These are phyloP conservation scores for Epizoanthus illoricatus DNA, from an alignment of 92 coral and sea anemone species.

Conservation along the genomic window DNA sequence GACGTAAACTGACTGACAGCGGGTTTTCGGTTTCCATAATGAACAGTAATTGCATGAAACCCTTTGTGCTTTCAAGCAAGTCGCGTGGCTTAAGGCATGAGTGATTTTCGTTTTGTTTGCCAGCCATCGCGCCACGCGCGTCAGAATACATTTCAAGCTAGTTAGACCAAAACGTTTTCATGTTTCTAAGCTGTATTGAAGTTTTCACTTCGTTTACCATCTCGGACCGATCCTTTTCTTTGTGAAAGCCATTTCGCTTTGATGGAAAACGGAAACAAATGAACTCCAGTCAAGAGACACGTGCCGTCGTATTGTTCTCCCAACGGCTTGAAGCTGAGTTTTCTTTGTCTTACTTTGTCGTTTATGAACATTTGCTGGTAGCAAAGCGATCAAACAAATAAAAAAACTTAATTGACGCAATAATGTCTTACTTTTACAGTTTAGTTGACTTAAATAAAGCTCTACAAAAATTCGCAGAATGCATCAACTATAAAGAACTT, in stretches of 20 bases:
- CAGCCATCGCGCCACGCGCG: constrained; percentile 2
- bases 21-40: constrained; percentile 20
- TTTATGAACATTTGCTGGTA: constrained; percentile 35
- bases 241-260: background rate
- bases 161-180: background rate
- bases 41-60: constrained; percentile 8
- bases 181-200: background rate
- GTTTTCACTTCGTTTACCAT: background rate
- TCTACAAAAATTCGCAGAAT: background rate
- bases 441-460: background rate
- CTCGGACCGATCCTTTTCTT: background rate
- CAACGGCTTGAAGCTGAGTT: constrained; percentile 11
- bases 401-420: constrained; percentile 12
- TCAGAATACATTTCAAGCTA: background rate
- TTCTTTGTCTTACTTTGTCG: constrained; percentile 16
- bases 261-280: background rate
- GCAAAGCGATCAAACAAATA: constrained; percentile 23
- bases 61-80: constrained; percentile 30
- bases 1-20: constrained; percentile 14
- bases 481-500: background rate
- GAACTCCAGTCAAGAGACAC: constrained; percentile 15
- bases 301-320: constrained; percentile 28
- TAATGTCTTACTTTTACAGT: background rate
- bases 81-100: constrained; percentile 44
- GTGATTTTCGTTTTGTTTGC: constrained; percentile 22